Evolutionary conservation across 2,797 vertebrate species (phyloP), one percentile per base, ranked within the genome.

Genomic region (Alauda arvensis): DNA sequence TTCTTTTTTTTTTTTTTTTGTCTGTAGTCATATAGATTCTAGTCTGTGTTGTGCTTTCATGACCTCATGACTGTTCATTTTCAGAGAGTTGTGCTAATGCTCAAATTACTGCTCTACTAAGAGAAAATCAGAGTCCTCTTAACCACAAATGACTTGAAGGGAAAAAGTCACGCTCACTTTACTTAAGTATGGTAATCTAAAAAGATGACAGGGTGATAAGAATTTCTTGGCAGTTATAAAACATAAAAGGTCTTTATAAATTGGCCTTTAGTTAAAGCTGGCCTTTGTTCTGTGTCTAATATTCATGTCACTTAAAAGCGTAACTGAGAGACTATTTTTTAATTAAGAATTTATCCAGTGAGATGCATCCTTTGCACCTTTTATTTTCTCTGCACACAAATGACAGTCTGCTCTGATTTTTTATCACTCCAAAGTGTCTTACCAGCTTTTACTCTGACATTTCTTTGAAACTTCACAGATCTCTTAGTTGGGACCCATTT

Each of bases 341-440:
- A 40, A 52, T 33, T 68, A 83, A 69, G 33, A 42, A 66, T 20
- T 14, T 57, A 65, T 26, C 3, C 19, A 46, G 5, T 48, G 23
- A 65, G 6, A 18, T 1, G 31, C 12, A 46, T 1, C 1, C 3
- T 67, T 60, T 34, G 4, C n/a, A 70, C 1, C 10, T 1, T 9
- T 24, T 42, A 8, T 46, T 11, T 5, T 0, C 7, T 23, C 24
- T 33, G 7, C 11, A 33, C 6, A 81, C 3, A 55, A 68, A 77
- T 26, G 9, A 69, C 11, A 69, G 2, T 63, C 62, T 77, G 3
- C 13, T 67, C 16, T 63, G 25, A 45, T 55, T 61, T 21, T 75
- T 78, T 59, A 31, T 53, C 48, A 31, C 12, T 69, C 66, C 34
- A 11, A 57, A 84, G 13, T 29, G 11, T 24, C 49, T 61, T 17